Percentiles rank a stretch among this genome's conserved stretches.
Evolutionary conservation across 2,113 vertebrate genomes (phyloP).

Genomic region (Semnornis frantzii): DNA sequence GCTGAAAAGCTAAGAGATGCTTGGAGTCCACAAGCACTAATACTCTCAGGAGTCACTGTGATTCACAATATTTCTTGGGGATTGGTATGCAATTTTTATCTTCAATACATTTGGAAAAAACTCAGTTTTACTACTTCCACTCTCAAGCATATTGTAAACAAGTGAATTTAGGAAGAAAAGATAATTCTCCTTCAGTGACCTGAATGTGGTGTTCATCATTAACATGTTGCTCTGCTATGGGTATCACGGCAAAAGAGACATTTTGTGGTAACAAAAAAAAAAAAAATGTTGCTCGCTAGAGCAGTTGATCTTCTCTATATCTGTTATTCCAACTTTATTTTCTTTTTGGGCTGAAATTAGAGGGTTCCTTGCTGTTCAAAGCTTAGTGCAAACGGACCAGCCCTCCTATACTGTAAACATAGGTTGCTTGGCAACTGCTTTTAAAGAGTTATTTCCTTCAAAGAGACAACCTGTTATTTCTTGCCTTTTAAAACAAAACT

Average conservation of each 20-base stretch:
- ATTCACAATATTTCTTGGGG: not conserved
- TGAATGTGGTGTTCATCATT: not conserved
- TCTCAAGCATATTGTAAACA: slow-evolving; percentile 19
- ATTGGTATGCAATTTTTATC: not conserved
- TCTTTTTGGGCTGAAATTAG: not conserved
- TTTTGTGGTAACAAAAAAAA: not conserved
- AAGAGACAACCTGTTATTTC: slow-evolving; percentile 73
- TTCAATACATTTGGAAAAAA: not conserved
- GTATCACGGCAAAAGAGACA: not conserved
- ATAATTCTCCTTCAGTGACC: not conserved
- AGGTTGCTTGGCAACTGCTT: slow-evolving; percentile 80
- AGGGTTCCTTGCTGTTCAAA: slow-evolving; percentile 56
- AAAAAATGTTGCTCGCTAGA: not conserved
- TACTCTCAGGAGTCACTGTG: not conserved
- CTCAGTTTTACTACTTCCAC: not conserved
- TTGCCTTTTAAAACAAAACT: slow-evolving; percentile 75
- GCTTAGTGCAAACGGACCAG: slow-evolving; percentile 61
- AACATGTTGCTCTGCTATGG: not conserved
- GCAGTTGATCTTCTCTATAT: not conserved
- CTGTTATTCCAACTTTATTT: slow-evolving; percentile 7
- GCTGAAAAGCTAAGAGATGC: not conserved
- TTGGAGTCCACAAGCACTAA: not conserved
- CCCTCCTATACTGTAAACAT: slow-evolving; percentile 73
- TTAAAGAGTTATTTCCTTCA: slow-evolving; percentile 77
- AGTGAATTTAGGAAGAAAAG: not conserved